Percentiles rank a stretch among this genome's conserved stretches.
These are phyloP conservation scores for Philonicus albiceps DNA, from an alignment of 2,888 invertebrate genomes.

Conservation along the genomic window DNA sequence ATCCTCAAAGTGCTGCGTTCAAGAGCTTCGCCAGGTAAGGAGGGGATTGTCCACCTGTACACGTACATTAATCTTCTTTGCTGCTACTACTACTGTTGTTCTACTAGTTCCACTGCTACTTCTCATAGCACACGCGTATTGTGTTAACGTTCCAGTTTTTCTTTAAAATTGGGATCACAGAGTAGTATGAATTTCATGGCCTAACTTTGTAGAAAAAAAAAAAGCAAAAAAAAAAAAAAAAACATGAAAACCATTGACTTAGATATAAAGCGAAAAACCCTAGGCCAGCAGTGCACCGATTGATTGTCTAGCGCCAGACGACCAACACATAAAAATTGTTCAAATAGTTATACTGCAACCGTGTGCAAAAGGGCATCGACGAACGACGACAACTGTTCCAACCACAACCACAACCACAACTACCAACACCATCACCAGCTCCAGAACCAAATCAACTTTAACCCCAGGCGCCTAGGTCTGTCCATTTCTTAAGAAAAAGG, in stretches of 20 bases:
- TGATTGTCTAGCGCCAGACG: conserved; percentile 3
- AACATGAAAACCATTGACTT: neutral
- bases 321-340: neutral
- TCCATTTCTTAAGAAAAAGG: conserved; percentile 34
- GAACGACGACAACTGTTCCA: neutral
- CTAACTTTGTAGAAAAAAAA: conserved; percentile 30
- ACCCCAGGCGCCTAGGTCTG: conserved; percentile 34
- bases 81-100: conserved; percentile 43
- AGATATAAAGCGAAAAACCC: neutral
- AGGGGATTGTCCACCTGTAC: conserved; percentile 53
- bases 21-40: conserved; percentile 99
- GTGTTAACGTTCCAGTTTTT: conserved; percentile 32
- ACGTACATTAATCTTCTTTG: conserved; percentile 44
- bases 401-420: neutral
- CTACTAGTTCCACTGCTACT: conserved; percentile 62
- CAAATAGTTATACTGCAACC: neutral
- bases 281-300: conserved; percentile 5
- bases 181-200: conserved; percentile 24
- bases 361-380: neutral
- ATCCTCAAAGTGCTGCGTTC: conserved; percentile 99
- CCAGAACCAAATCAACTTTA: conserved; percentile 30
- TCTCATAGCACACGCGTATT: conserved; percentile 49
- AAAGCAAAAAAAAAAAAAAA: neutral
- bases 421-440: conserved; percentile 36
- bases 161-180: conserved; percentile 13